Evolutionary conservation across 2,888 invertebrate species (phyloP).

Genomic region (Ptychoptera contaminata): DNA sequence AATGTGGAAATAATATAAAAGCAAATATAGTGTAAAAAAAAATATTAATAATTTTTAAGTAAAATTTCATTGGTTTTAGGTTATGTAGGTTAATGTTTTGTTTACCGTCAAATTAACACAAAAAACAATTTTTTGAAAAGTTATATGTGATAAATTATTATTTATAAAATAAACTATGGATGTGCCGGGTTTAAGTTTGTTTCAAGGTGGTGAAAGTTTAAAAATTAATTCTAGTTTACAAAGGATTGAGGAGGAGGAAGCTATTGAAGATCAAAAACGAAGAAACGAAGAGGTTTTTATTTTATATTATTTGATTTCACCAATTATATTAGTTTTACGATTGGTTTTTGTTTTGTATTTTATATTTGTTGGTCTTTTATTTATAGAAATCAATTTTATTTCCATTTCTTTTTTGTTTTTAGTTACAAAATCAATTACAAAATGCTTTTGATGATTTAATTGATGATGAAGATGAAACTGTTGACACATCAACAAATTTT

Average conservation of each 20-base stretch:
- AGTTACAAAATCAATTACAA: constrained; percentile 34
- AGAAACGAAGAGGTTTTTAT: constrained; percentile 46
- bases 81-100: too few relatives aligned
- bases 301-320: neutral
- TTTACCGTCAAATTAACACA: too few relatives aligned
- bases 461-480: constrained; percentile 47
- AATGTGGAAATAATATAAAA: too few relatives aligned
- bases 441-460: constrained; percentile 53
- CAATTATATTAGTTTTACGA: neutral
- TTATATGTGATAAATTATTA: neutral
- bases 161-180: constrained; percentile 30
- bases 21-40: too few relatives aligned
- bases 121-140: too few relatives aligned
- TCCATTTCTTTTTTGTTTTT: neutral
- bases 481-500: constrained; percentile 37
- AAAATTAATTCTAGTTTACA: constrained; percentile 47
- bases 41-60: too few relatives aligned
- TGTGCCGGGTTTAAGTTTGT: constrained; percentile 51
- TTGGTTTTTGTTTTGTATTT: neutral
- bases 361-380: too few relatives aligned
- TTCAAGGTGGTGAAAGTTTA: constrained; percentile 48
- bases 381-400: constrained; percentile 6
- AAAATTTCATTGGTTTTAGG: too few relatives aligned
- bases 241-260: constrained; percentile 48
- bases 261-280: constrained; percentile 48